Evolutionary conservation across 2,113 vertebrate species (phyloP).

Genomic region (Oryctolagus cuniculus): mOryCun1.1 NC_091448.1:22919001-22919500

Average conservation of each 20-base stretch:
- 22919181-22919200: slow-evolving; percentile 98
- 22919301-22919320: slow-evolving; percentile 84
- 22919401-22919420: slow-evolving; percentile 94
- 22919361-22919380: slow-evolving; percentile 99
- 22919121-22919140: slow-evolving; percentile 53
- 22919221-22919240: slow-evolving; percentile 91
- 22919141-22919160: slow-evolving; percentile 68
- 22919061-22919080: slow-evolving; percentile 45
- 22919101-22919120: slow-evolving; percentile 9
- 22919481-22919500: slow-evolving; percentile 77
- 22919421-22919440: slow-evolving; percentile 98
- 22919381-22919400: slow-evolving; percentile 99
- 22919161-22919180: slow-evolving; percentile 92
- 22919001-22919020: slow-evolving; percentile 25
- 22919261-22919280: slow-evolving; percentile 77
- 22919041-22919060: slow-evolving; percentile 38
- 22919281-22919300: slow-evolving; percentile 81
- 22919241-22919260: slow-evolving; percentile 62
- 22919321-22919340: slow-evolving; percentile 94
- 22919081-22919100: not conserved
- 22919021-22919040: slow-evolving; percentile 42
- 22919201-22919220: slow-evolving; percentile 98
- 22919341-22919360: slow-evolving; percentile 96
- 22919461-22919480: slow-evolving; percentile 89
- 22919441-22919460: slow-evolving; percentile 99